Evolutionary conservation across 2,888 invertebrate genomes (phyloP).

Genomic region (Altica lythri): DNA sequence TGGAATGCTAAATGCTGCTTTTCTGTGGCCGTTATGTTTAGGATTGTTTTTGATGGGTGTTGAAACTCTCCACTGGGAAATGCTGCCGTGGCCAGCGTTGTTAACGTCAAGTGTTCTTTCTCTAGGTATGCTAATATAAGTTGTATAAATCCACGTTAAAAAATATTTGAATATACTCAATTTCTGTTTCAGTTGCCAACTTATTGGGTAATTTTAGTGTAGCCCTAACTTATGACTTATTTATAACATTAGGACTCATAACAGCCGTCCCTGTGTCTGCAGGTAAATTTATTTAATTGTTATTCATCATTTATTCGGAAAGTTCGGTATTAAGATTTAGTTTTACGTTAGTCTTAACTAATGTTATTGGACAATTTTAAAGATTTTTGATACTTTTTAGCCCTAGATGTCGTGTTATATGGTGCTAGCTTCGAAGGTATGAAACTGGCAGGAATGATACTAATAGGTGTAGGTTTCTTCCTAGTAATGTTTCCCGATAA

Average conservation of each 20-base stretch:
- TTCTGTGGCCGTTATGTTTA: constrained; percentile 91
- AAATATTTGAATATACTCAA: background rate
- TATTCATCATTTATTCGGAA: too few species aligned
- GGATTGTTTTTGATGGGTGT: constrained; percentile 84
- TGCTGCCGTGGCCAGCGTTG: constrained; percentile 87
- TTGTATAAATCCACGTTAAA: background rate
- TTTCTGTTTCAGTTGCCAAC: constrained; percentile 77
- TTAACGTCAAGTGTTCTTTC: constrained; percentile 79
- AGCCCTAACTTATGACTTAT: constrained; percentile 90
- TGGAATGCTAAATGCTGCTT: constrained; percentile 83
- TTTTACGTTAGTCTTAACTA: too few species aligned
- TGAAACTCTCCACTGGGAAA: constrained; percentile 81
- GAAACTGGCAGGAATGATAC: constrained; percentile 92
- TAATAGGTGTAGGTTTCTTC: constrained; percentile 89
- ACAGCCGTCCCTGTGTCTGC: constrained; percentile 94
- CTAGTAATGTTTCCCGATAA: constrained; percentile 94
- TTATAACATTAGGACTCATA: constrained; percentile 91
- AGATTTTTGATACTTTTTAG: constrained; percentile 60
- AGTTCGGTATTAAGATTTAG: too few species aligned
- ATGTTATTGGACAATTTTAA: too few species aligned
- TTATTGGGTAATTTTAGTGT: constrained; percentile 93
- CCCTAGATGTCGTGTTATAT: constrained; percentile 84
- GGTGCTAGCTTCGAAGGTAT: constrained; percentile 88
- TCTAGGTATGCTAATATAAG: constrained; percentile 64
- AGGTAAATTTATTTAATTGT: constrained; percentile 75